These are phyloP conservation scores for Lacerta viridis DNA, from an alignment of 2,797 vertebrate species.

Conservation along the genomic window DNA sequence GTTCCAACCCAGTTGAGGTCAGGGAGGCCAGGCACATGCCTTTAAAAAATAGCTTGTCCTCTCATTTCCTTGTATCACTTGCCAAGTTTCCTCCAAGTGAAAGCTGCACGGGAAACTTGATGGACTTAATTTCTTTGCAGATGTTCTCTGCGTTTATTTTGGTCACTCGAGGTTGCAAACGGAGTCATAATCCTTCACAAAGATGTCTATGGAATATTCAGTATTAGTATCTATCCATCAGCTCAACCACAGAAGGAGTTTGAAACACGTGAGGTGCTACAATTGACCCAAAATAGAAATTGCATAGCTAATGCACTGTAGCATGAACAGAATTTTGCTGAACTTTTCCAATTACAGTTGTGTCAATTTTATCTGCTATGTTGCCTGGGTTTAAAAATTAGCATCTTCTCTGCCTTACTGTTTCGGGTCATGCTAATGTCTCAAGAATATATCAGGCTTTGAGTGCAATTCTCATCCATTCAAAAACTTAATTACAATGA, in stretches of 20 bases:
- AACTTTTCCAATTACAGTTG: conserved; percentile 56
- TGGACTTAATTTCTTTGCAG: conserved; percentile 33
- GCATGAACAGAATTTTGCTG: conserved; percentile 51
- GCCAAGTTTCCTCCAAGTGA: conserved; percentile 41
- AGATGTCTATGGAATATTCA: conserved; percentile 47
- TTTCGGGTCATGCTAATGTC: conserved; percentile 58
- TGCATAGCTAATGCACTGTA: conserved; percentile 48
- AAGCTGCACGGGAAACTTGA: conserved; percentile 42
- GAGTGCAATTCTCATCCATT: conserved; percentile 62
- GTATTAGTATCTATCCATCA: conserved; percentile 43
- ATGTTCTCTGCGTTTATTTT: conserved; percentile 22
- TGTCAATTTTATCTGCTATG: conserved; percentile 57
- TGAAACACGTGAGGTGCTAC: conserved; percentile 52
- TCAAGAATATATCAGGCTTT: conserved; percentile 50
- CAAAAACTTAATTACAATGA: conserved; percentile 69
- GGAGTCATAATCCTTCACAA: conserved; percentile 61
- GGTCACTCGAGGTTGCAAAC: background rate
- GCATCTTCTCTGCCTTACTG: conserved; percentile 55
- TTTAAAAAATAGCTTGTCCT: conserved; percentile 28
- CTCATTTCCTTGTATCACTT: conserved; percentile 26
- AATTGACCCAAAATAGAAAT: conserved; percentile 63
- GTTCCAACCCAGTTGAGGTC: conserved; percentile 32
- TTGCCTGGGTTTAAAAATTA: conserved; percentile 60
- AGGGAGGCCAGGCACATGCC: conserved; percentile 31
- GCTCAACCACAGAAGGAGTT: conserved; percentile 34